A percentile compares a stretch with the other conserved stretches of the same genome.
Conservation (phyloP, 53 echinoderm and acorn worm species). For the Glandiceps talaboti region DNA sequence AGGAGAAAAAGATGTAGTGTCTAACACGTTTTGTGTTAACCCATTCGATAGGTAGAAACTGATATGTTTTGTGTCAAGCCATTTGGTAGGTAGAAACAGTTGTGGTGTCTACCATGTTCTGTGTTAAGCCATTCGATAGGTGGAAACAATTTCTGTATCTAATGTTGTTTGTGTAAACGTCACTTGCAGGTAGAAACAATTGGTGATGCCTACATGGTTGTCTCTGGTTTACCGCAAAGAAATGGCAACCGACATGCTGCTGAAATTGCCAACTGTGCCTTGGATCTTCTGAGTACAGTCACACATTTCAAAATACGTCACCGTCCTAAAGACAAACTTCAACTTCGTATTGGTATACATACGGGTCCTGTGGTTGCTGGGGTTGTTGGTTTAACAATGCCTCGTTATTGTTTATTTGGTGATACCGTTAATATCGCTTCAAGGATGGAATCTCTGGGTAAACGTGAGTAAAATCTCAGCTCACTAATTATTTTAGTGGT, state of each 20-base stretch:
- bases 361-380: background rate
- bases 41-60: too few relatives aligned
- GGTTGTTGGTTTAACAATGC: background rate
- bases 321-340: background rate
- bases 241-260: background rate
- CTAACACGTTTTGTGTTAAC: too few relatives aligned
- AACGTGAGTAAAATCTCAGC: background rate
- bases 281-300: background rate
- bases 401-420: background rate
- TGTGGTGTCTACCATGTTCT: too few relatives aligned
- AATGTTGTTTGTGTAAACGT: too few relatives aligned
- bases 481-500: too few relatives aligned
- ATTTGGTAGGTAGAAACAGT: too few relatives aligned
- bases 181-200: background rate
- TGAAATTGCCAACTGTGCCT: background rate
- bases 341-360: background rate
- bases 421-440: background rate
- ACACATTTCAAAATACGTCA: background rate
- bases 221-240: background rate
- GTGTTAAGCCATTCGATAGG: too few relatives aligned
- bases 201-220: background rate
- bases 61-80: too few relatives aligned
- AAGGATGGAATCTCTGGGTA: background rate
- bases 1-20: too few relatives aligned
- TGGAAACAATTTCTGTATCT: too few relatives aligned